Conservation (phyloP, 2,888 invertebrate species). For the Eristalis pertinax region DNA sequence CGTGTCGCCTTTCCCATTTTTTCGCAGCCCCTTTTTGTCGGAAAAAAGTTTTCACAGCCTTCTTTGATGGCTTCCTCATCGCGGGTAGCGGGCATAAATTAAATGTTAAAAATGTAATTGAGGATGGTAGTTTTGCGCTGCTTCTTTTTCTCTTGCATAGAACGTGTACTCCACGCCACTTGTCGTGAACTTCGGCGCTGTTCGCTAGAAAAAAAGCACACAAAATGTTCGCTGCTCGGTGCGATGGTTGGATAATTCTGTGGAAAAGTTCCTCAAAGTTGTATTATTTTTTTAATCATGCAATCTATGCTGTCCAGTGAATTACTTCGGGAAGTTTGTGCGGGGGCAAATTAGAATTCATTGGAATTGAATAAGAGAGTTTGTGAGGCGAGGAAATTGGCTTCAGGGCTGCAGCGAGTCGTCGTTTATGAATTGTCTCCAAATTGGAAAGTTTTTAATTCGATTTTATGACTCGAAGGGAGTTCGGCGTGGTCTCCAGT, state of each 20-base stretch:
- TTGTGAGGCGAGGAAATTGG: neutral
- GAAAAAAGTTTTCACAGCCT: neutral
- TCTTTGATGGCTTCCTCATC: neutral
- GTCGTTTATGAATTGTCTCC: neutral
- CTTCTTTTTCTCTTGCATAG: too few species aligned
- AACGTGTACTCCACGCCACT: neutral
- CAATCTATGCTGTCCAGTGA: neutral
- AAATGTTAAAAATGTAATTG: neutral
- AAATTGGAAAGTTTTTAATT: neutral
- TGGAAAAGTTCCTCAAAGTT: neutral
- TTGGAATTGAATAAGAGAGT: neutral
- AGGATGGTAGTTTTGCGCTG: neutral
- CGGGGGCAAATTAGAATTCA: neutral
- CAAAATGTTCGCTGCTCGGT: neutral
- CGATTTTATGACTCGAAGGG: neutral
- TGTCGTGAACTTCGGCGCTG: neutral
- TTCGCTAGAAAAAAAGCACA: neutral
- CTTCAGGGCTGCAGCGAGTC: neutral
- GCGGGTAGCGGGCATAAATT: neutral
- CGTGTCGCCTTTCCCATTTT: neutral
- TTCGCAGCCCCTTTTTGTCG: neutral
- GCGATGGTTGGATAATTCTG: neutral
- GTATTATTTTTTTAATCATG: neutral
- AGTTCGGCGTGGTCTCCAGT: neutral
- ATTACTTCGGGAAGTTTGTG: neutral